phyloP scores from a whole-genome alignment of 2,888 invertebrate genomes.

The Galeruca laticollis region DNA sequence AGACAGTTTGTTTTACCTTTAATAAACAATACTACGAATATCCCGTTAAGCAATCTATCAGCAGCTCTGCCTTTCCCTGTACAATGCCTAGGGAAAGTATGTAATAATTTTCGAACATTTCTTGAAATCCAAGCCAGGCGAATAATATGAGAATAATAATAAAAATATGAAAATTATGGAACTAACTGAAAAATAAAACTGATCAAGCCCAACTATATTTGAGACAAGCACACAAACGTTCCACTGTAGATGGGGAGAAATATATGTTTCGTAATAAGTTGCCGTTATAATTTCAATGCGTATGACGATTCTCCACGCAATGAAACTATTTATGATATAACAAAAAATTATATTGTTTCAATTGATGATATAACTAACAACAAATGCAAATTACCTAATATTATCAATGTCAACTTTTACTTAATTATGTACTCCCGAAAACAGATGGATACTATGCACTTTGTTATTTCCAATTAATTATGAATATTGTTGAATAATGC shows the following conservation, averaged over 20 bases:
- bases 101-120: too few relatives aligned
- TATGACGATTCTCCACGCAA: background rate
- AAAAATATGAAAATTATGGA: too few relatives aligned
- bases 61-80: too few relatives aligned
- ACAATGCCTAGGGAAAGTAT: too few relatives aligned
- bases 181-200: too few relatives aligned
- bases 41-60: too few relatives aligned
- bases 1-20: too few relatives aligned
- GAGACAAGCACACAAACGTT: background rate
- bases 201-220: too few relatives aligned
- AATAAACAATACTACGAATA: too few relatives aligned
- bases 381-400: constrained; percentile 23
- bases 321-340: constrained; percentile 22
- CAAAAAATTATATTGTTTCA: background rate
- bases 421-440: background rate
- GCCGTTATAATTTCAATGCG: background rate
- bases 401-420: constrained; percentile 42
- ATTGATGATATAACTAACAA: constrained; percentile 33
- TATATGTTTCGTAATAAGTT: background rate
- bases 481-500: background rate
- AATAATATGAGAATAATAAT: too few relatives aligned
- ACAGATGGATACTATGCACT: background rate
- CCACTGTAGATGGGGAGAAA: background rate
- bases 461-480: background rate
- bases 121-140: too few relatives aligned